Conservation (phyloP, 1,140 invertebrate genomes). For the Marisa cornuarietis region DNA sequence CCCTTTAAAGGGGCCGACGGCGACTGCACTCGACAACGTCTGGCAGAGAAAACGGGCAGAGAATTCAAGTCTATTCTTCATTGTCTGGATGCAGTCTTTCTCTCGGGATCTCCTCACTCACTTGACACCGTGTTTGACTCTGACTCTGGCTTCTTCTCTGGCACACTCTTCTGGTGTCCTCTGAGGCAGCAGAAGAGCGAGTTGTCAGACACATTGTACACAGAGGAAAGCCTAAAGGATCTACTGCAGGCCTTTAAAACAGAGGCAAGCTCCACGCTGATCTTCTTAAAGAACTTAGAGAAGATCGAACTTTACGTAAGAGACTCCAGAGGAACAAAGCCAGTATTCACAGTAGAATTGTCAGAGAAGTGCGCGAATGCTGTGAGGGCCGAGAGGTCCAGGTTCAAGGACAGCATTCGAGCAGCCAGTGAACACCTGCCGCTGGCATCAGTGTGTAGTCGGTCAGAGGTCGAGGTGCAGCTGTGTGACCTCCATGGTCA, state of each 20-base stretch:
- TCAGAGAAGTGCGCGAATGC: neutral
- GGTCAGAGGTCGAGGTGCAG: neutral
- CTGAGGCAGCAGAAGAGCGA: conserved; percentile 30
- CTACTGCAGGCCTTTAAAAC: conserved; percentile 40
- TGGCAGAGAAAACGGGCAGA: conserved; percentile 35
- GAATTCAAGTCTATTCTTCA: conserved; percentile 14
- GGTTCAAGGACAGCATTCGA: neutral
- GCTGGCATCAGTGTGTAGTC: neutral
- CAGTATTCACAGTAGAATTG: neutral
- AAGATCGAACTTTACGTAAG: neutral
- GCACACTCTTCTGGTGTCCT: conserved; percentile 54
- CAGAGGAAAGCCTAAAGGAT: conserved; percentile 32
- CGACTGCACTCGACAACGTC: conserved; percentile 3
- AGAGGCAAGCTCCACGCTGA: conserved; percentile 31
- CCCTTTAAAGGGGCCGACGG: conserved; percentile 29
- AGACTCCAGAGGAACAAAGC: neutral
- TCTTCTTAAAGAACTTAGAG: conserved; percentile 44
- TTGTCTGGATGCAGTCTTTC: conserved; percentile 31
- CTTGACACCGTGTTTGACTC: neutral
- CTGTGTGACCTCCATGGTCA: neutral
- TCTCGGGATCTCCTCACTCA: conserved; percentile 4
- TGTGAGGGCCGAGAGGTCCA: neutral
- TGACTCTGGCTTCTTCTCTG: conserved; percentile 31
- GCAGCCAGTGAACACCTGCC: neutral
- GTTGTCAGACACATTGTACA: conserved; percentile 36